A percentile compares a stretch with the other conserved stretches of the same genome.
Conservation (phyloP, 2,113 vertebrate species). For the Macroglossus sobrinus region DNA sequence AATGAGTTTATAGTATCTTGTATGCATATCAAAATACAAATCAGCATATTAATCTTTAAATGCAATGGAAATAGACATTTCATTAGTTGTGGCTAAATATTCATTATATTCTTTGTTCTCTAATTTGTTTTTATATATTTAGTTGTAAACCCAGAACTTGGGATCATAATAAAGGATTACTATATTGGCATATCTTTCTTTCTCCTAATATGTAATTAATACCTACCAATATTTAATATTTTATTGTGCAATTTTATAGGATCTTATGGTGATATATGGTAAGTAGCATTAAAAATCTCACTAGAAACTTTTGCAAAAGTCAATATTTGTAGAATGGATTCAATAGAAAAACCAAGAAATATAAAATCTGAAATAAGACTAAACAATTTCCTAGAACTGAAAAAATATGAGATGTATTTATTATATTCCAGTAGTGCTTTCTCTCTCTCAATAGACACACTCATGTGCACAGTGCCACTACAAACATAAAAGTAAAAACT, state of each 20-base stretch:
- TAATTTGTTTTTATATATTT: constrained; percentile 12
- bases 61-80: not conserved
- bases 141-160: not conserved
- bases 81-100: not conserved
- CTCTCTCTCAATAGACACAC: not conserved
- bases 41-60: not conserved
- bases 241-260: not conserved
- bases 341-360: not conserved
- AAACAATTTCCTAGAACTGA: not conserved
- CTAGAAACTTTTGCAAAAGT: not conserved
- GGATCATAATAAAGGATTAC: not conserved
- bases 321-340: not conserved
- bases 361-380: not conserved
- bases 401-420: not conserved
- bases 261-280: not conserved
- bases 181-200: not conserved
- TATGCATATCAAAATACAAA: not conserved
- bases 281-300: not conserved
- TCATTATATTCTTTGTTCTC: not conserved
- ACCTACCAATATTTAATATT: not conserved
- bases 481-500: constrained; percentile 21
- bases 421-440: not conserved
- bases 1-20: not conserved
- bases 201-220: not conserved
- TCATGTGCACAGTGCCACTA: not conserved